phyloP scores from a whole-genome alignment of 2,113 vertebrate species.

The Serilophus lunatus region DNA sequence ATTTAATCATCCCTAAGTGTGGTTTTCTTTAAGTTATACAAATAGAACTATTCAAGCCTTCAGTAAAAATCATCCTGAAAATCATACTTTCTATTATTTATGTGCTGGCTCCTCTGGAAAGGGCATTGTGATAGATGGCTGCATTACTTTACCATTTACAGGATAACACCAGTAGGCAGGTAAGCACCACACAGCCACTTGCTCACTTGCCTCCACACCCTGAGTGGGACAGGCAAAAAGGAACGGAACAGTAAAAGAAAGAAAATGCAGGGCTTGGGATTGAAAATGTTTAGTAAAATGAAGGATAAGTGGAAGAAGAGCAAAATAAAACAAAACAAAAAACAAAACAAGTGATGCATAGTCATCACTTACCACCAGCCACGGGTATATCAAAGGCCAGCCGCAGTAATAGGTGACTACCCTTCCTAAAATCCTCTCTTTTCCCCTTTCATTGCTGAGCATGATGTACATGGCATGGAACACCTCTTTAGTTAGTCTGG shows the following conservation, averaged over 20 bases:
- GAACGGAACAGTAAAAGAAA: background rate
- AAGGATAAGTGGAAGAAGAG: background rate
- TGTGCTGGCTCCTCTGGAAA: background rate
- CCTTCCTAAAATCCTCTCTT: background rate
- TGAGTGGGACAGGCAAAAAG: background rate
- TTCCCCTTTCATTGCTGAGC: background rate
- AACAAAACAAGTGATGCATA: background rate
- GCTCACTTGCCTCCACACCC: background rate
- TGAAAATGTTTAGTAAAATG: background rate
- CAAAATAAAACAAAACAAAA: background rate
- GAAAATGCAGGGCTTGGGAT: fast-evolving
- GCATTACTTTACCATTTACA: background rate
- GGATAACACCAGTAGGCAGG: background rate
- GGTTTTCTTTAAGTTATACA: background rate
- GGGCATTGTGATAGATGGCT: background rate
- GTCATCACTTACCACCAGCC: background rate
- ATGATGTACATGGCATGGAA: background rate
- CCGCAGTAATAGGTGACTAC: fast-evolving
- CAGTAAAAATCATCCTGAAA: background rate
- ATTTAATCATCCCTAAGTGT: background rate
- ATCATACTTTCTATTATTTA: background rate
- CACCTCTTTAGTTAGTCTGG: background rate
- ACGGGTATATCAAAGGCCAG: background rate
- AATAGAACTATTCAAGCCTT: background rate
- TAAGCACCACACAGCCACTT: background rate